Base-by-base conservation (phyloP, 2,113 vertebrate genomes). In the Rynchops niger region DNA sequence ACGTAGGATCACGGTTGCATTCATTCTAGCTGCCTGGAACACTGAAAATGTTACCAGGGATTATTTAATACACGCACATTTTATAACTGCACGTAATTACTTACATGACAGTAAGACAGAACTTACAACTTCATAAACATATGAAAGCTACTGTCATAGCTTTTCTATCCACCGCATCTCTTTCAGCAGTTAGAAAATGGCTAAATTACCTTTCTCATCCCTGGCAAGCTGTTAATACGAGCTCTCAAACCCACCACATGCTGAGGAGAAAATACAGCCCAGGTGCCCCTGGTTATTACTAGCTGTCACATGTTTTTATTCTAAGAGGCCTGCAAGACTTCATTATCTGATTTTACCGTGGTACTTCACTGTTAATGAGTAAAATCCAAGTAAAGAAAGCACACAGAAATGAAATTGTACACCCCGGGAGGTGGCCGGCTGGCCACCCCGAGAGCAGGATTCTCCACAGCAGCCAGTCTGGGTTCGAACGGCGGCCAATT, bases 201-300 rank as follows among this genome's bases (percentile, higher is more conserved):
- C 59, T 90, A 74, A 96, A 66, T 93, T 85, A 76, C 47, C 81
- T 91, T 91, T 42, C 66, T 71, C 30, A 52, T 82, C 62, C 67
- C 49, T 27, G 29, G 79, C 20, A 92, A 78, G 88, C 52, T 88
- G 61, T 70, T 89, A 96, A 82, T 77, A 36, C 1, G 5, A 86
- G 43, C 50, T 74, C 80, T 86, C 73, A 93, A 94, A 92, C 20
- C 26, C 66, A 92, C 72, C 69, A 50, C 81, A 95, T 49, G 96
- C 93, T 93, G 89, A 84, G 95, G 62, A 93, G 82, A 96, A 97
- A 97, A 95, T 82, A 92, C 59, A 93, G 82, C 80, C 74, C 89
- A 91, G 82, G 79, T 93, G 66, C 56, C 92, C 78, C 70, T 78
- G 52, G 81, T 90, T 85, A 94, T 91, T 95, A 95, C 82, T 58